A percentile compares a stretch with the other conserved stretches of the same genome.
phyloP scores from a whole-genome alignment of 2,113 vertebrate genomes.

The Hippocampus abdominalis region DNA sequence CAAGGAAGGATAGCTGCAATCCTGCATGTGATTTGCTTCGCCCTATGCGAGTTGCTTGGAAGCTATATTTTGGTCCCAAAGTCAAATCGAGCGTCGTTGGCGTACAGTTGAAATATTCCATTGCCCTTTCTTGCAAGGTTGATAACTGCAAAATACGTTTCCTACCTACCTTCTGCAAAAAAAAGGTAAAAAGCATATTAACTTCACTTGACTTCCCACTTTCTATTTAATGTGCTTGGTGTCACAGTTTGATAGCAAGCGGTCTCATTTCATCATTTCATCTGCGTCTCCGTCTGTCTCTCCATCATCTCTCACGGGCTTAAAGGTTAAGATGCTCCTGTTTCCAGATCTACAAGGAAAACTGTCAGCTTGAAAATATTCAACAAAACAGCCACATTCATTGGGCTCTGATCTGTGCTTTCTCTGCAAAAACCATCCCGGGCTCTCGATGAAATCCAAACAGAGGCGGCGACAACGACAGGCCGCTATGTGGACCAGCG shows the following conservation, averaged over 20 bases:
- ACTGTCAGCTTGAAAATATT: conserved; percentile 32
- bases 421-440: conserved; percentile 43
- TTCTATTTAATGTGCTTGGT: conserved; percentile 14
- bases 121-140: not conserved
- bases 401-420: conserved; percentile 51
- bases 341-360: conserved; percentile 6
- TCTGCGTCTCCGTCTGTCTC: conserved; percentile 9
- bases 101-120: not conserved
- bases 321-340: conserved; percentile 17
- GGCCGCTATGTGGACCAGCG: conserved; percentile 52
- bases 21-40: not conserved
- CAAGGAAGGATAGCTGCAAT: not conserved
- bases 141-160: not conserved
- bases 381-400: conserved; percentile 31
- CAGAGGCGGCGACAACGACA: conserved; percentile 43
- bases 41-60: not conserved
- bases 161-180: not conserved
- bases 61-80: not conserved
- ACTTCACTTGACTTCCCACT: conserved; percentile 8
- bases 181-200: not conserved
- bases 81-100: not conserved
- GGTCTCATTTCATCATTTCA: conserved; percentile 10
- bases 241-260: conserved; percentile 5
- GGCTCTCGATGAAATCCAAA: conserved; percentile 68
- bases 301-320: conserved; percentile 4